Evolutionary conservation across 2,888 invertebrate genomes (phyloP).

Genomic region (Sialis lutaria): DNA sequence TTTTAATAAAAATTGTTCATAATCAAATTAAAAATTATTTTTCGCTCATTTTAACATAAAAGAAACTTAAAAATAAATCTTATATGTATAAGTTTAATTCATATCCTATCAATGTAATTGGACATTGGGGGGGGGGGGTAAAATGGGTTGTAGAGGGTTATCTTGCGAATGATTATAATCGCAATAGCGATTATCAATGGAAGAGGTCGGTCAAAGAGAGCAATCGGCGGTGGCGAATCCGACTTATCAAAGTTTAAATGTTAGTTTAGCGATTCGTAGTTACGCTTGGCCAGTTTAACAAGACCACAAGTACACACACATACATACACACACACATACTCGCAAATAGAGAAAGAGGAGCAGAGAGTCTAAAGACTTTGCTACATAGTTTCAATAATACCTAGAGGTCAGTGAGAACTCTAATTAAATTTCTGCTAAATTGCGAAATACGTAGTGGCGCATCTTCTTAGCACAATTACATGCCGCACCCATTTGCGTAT

Average conservation of each 20-base stretch:
- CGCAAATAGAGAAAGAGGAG: neutral
- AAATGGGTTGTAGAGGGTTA: too few species aligned
- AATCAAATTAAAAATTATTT: too few species aligned
- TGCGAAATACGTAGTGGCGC: neutral
- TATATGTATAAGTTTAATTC: too few species aligned
- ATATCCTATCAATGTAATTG: too few species aligned
- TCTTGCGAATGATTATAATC: too few species aligned
- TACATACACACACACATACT: neutral
- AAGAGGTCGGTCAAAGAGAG: too few species aligned
- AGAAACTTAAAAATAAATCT: too few species aligned
- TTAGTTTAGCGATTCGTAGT: conserved; percentile 1
- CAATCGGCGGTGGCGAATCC: too few species aligned
- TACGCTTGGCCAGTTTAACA: conserved; percentile 1
- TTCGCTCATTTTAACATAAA: too few species aligned
- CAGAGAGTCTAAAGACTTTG: conserved; percentile 1
- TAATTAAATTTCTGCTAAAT: conserved; percentile 4
- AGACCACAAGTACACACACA: conserved; percentile 1
- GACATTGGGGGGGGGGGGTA: too few species aligned
- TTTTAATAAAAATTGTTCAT: too few species aligned
- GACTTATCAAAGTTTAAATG: conserved; percentile 1
- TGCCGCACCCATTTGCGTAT: neutral
- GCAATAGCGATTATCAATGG: too few species aligned
- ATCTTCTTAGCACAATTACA: neutral
- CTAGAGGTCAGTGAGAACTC: conserved; percentile 1
- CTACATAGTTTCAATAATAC: conserved; percentile 2